Conservation (phyloP, 2,888 invertebrate species). For the Chymomyza caudatula region DNA sequence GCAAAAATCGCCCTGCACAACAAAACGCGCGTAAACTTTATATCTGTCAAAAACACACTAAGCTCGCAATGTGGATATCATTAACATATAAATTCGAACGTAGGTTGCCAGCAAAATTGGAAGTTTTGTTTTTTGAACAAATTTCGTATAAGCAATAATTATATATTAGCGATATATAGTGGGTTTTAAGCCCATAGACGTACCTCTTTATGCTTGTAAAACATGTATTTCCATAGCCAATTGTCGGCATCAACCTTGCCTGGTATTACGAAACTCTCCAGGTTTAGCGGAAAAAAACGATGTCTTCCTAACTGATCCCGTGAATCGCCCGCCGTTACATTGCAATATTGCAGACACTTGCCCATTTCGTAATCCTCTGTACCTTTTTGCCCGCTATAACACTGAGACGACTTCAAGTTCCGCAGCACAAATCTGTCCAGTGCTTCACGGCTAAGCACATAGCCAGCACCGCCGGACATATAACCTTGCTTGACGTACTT, state of each 20-base stretch:
- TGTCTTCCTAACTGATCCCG: slow-evolving; percentile 90
- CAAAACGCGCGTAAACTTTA: too few relatives aligned
- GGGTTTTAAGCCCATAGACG: too few relatives aligned
- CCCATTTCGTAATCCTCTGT: slow-evolving; percentile 80
- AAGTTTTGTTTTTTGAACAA: background rate
- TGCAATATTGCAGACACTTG: slow-evolving; percentile 86
- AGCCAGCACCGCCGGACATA: slow-evolving; percentile 96
- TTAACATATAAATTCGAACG: too few relatives aligned
- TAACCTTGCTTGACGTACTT: slow-evolving; percentile 81
- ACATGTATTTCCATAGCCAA: slow-evolving; percentile 97
- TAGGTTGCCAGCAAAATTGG: too few relatives aligned
- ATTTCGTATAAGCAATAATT: background rate
- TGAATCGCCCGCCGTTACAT: slow-evolving; percentile 92
- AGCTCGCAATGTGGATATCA: too few relatives aligned
- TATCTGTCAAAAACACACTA: too few relatives aligned
- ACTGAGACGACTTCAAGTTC: slow-evolving; percentile 78
- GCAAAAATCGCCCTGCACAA: too few relatives aligned
- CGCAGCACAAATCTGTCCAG: slow-evolving; percentile 84
- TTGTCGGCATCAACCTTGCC: slow-evolving; percentile 86
- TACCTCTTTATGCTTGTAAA: slow-evolving; percentile 88
- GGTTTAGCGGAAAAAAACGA: slow-evolving; percentile 95
- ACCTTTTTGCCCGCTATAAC: slow-evolving; percentile 77
- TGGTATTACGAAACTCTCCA: slow-evolving; percentile 93
- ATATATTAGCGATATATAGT: too few relatives aligned
- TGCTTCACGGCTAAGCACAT: slow-evolving; percentile 92